Percentiles rank a stretch among this genome's conserved stretches.
phyloP scores from a whole-genome alignment of 2,888 invertebrate genomes.

The Ophioninae sp. region DNA sequence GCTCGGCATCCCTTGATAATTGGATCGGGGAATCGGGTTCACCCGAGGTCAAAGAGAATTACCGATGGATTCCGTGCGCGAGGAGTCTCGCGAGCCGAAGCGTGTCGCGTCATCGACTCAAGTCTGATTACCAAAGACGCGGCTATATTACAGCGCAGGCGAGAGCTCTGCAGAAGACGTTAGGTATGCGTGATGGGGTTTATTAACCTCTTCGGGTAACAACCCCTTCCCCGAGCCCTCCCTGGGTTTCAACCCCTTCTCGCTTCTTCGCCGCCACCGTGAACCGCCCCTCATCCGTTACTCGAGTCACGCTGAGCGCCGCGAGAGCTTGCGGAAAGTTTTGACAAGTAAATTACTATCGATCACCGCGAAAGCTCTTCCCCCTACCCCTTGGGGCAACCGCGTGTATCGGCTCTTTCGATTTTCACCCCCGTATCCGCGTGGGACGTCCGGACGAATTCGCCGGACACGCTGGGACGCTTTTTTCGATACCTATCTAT shows the following conservation, averaged over 20 bases:
- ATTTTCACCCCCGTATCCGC: constrained; percentile 6
- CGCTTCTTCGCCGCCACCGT: neutral
- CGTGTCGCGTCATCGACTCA: constrained; percentile 71
- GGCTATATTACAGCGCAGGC: constrained; percentile 67
- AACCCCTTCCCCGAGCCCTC: constrained; percentile 38
- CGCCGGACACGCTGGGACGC: neutral
- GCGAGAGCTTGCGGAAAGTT: constrained; percentile 56
- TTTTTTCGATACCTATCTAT: neutral
- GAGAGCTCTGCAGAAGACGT: constrained; percentile 49
- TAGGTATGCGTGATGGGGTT: constrained; percentile 71
- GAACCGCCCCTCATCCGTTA: constrained; percentile 40
- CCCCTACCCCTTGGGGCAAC: neutral
- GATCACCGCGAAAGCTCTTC: constrained; percentile 59
- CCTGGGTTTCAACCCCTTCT: neutral
- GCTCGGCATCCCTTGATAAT: constrained; percentile 34
- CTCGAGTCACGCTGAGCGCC: constrained; percentile 44
- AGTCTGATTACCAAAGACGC: constrained; percentile 72
- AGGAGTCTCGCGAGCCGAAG: constrained; percentile 17
- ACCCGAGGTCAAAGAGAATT: constrained; percentile 69
- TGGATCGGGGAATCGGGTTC: constrained; percentile 46
- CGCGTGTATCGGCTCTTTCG: constrained; percentile 7
- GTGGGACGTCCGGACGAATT: constrained; percentile 2
- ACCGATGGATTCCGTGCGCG: constrained; percentile 68
- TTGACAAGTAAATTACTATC: constrained; percentile 67
- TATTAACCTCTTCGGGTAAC: constrained; percentile 67